Base-by-base conservation (phyloP, 2,888 invertebrate species). In the Oxycera nigricornis region DNA sequence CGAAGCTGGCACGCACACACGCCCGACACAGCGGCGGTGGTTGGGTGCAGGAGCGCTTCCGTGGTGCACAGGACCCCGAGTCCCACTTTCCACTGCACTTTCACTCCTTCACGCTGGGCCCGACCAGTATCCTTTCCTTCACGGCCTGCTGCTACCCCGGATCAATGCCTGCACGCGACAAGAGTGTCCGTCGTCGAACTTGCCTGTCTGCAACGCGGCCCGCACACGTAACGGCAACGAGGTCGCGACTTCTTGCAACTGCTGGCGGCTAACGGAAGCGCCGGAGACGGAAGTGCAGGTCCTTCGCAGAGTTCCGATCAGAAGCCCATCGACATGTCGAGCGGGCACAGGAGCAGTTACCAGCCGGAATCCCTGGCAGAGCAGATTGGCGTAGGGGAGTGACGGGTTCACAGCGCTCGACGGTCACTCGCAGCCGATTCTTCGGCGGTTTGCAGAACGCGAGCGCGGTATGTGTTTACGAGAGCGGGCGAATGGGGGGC, bases 381-480 rank as follows among this genome's bases (percentile, higher is more conserved):
- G 41, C 59, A 24, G 30, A 59, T 14, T 30, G 22, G 26, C 30
- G 59, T 65, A 65, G 65, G 65, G 65, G 65, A 65, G 59, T 30
- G 11, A 28, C 59, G 30, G 26, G 17, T n/a, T 28, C n/a, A 2
- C 59, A 28, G 30, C 59, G 7, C 9, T 59, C 59, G 30, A 30
- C 39, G 39, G 41, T 39, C 39, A 26, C 20, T 61, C n/a, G 3
- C 9, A 31, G 31, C 31, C n/a, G 61, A 17, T 28, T 61, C 11
- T 2, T 61, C 61, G 31, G 20, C 61, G 31, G 61, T 4, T 17
- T 20, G n/a, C 31, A 17, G 17, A 9, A 31, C 31, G 28, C 31
- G 31, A 28, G 30, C 68, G 68, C 61, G 61, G 22, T 31, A 9
- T n/a, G 61, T 24, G 31, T 17, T 30, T 17, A n/a, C 20, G 31